phyloP scores from a whole-genome alignment of 2,113 vertebrate species.

The Callipepla squamata region DNA sequence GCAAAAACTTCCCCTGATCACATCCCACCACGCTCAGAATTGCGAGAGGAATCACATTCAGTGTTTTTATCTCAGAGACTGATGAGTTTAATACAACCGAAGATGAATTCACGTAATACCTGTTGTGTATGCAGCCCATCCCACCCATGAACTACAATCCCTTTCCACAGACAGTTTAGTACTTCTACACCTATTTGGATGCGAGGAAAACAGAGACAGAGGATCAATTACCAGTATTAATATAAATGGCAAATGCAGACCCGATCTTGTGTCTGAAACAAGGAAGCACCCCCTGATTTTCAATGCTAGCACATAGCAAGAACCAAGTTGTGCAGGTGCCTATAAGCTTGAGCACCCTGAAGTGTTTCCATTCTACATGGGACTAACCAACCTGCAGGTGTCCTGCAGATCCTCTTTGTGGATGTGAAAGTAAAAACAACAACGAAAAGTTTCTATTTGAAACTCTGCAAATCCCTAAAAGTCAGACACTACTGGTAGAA shows the following conservation, averaged over 20 bases:
- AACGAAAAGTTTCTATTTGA: not conserved
- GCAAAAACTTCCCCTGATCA: not conserved
- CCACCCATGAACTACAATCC: not conserved
- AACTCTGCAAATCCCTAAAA: not conserved
- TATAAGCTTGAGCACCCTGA: not conserved
- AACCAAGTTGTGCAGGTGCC: not conserved
- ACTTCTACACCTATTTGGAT: not conserved
- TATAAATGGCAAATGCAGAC: not conserved
- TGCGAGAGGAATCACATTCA: not conserved
- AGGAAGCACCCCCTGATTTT: not conserved
- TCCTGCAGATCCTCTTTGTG: not conserved
- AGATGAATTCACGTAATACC: not conserved
- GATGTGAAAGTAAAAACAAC: not conserved
- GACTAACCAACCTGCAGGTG: not conserved
- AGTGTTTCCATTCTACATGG: not conserved
- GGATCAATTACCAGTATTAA: not conserved
- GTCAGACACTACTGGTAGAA: not conserved
- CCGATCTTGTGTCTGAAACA: fast-evolving
- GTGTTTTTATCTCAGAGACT: not conserved
- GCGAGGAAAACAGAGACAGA: not conserved
- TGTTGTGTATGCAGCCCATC: not conserved
- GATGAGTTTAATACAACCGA: not conserved
- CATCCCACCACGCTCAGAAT: not conserved
- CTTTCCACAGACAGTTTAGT: not conserved
- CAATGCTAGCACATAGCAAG: not conserved